phyloP scores from a whole-genome alignment of 2,888 invertebrate genomes.

The Pardosa pseudoannulata region DNA sequence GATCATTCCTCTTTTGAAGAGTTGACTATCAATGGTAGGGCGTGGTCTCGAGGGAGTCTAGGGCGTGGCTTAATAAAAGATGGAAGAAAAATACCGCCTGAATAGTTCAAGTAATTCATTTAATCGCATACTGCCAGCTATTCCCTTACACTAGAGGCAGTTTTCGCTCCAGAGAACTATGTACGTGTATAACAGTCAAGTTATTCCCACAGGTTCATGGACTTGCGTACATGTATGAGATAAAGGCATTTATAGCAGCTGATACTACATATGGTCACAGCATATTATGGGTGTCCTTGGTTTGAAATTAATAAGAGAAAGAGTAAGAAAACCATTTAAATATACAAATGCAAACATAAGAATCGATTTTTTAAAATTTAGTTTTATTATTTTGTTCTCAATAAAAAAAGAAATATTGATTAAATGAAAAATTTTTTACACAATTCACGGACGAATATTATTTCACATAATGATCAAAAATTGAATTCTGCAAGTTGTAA shows the following conservation, averaged over 20 bases:
- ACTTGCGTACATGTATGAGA: neutral
- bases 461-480: no score
- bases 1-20: neutral
- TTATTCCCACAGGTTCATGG: neutral
- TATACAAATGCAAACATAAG: no score
- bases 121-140: slow-evolving; percentile 2
- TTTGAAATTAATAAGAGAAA: neutral
- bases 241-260: neutral
- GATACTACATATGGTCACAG: no score
- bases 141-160: neutral
- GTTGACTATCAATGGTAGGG: neutral
- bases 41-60: slow-evolving; percentile 16
- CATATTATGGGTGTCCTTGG: neutral
- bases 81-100: slow-evolving; percentile 24
- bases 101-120: slow-evolving; percentile 38
- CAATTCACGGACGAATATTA: no score
- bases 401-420: no score
- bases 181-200: neutral
- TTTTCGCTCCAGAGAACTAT: neutral
- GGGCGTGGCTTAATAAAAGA: slow-evolving; percentile 29
- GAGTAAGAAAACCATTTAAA: neutral
- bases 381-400: no score
- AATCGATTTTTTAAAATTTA: no score
- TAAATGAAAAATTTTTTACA: no score
- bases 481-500: no score